Evolutionary conservation across 2,888 invertebrate genomes (phyloP), one percentile per base, ranked within the genome.

Genomic region (Tineola bisselliella): DNA sequence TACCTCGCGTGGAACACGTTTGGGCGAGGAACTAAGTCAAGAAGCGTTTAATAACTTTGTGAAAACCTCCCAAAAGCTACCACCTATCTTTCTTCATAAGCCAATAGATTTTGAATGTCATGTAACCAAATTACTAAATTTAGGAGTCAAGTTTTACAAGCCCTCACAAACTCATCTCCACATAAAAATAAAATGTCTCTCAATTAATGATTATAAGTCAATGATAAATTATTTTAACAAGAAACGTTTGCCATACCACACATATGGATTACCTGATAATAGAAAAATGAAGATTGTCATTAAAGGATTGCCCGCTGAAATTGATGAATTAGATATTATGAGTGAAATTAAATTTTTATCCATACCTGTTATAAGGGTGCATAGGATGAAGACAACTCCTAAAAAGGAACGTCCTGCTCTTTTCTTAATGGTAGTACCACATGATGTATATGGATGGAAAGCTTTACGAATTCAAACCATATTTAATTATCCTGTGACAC

Each of bases 221-320:
- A 61, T 80, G 59, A 61, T 68, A 1, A 66, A 75, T 60, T 78
- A 73, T 66, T 74, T 79, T 12, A 70, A 75, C 5, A 71, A 69
- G 17, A 69, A 70, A 12, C 63, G 76, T 57, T 44, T 79, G 11
- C 77, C 78, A 0, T 80, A 72, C 62, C 78, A 81, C 57, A 82
- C 82, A 8, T 81, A 69, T 65, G 74, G 77, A 0, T 65, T 74
- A 64, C 77, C 79, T 8, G 63, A 64, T 8, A 73, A 76, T 61
- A 72, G 71, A 61, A 77, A 74, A 66, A 67, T 78, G 66, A 79
- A 75, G 69, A 70, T 80, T 4, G 73, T 80, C 0, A 72, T 81
- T 15, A 73, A 67, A 67, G 79, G 78, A n/a, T 66, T 83, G 0
- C 72, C 76, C 0, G 64, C 65, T 44, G 68, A 71, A 54, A 68